Percentiles rank a stretch among this genome's conserved stretches.
Evolutionary conservation across 92 coral and sea anemone genomes (phyloP).

Genomic region (Plumapathes pennacea): DNA sequence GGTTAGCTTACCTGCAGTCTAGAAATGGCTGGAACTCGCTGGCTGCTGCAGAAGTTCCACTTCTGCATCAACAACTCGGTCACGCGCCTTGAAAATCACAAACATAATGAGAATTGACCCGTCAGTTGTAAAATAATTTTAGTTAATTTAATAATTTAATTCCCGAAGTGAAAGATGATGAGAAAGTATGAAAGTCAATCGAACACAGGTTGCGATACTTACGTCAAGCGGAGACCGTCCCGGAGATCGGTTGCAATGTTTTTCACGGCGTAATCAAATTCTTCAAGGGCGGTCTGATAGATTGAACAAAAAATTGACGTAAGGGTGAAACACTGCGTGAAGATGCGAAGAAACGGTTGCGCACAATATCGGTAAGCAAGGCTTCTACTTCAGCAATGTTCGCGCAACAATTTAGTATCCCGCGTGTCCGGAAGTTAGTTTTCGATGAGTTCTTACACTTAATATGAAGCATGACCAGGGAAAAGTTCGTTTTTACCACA

Average conservation of each 20-base stretch:
- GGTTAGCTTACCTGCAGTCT: constrained; percentile 88
- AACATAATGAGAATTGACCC: background rate
- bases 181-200: background rate
- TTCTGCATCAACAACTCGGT: constrained; percentile 89
- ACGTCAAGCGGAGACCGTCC: constrained; percentile 91
- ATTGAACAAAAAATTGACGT: background rate
- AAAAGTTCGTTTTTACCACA: too few relatives aligned
- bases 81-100: constrained; percentile 64
- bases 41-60: constrained; percentile 75
- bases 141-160: too few relatives aligned
- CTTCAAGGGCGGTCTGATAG: constrained; percentile 80
- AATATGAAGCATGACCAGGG: too few relatives aligned
- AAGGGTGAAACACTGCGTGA: background rate
- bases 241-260: constrained; percentile 84
- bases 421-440: too few relatives aligned
- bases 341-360: too few relatives aligned
- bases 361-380: too few relatives aligned
- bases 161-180: background rate
- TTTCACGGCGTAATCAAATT: constrained; percentile 84
- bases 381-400: too few relatives aligned
- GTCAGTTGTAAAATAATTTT: too few relatives aligned
- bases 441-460: too few relatives aligned
- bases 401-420: too few relatives aligned
- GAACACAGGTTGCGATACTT: constrained; percentile 32
- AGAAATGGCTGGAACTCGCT: constrained; percentile 95